Percentiles rank a stretch among this genome's conserved stretches.
phyloP scores from a whole-genome alignment of 2,113 vertebrate species.

The Tragulus kanchil region DNA sequence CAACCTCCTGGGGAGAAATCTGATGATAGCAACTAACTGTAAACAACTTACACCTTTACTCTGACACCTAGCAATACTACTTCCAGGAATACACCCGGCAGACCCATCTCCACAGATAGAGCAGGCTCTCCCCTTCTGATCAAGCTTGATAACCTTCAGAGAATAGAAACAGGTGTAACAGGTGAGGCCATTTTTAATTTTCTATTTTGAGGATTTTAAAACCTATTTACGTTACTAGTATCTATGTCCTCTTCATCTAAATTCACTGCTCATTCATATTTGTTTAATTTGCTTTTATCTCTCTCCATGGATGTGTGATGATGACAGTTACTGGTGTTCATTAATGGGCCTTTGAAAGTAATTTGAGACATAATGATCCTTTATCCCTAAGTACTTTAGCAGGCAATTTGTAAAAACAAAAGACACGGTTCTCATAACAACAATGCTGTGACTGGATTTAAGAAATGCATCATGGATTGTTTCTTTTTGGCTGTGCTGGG shows the following conservation, averaged over 20 bases:
- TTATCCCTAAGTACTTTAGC: background rate
- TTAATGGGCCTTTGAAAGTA: background rate
- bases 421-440: background rate
- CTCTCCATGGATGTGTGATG: background rate
- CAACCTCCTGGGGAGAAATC: background rate
- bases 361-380: background rate
- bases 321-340: background rate
- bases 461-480: background rate
- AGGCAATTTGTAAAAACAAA: background rate
- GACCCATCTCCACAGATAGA: background rate
- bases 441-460: background rate
- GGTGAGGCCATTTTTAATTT: background rate
- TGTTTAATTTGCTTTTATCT: background rate
- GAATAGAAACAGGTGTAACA: background rate
- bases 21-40: background rate
- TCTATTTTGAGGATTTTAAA: background rate
- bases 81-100: background rate
- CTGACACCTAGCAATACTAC: background rate
- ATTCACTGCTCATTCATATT: background rate
- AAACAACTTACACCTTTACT: background rate
- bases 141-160: background rate
- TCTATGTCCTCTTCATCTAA: background rate
- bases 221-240: background rate
- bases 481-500: background rate
- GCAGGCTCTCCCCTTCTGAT: background rate